These are phyloP conservation scores for Tetrapedia diversipes DNA, from an alignment of 2,888 invertebrate species.

Conservation along the genomic window DNA sequence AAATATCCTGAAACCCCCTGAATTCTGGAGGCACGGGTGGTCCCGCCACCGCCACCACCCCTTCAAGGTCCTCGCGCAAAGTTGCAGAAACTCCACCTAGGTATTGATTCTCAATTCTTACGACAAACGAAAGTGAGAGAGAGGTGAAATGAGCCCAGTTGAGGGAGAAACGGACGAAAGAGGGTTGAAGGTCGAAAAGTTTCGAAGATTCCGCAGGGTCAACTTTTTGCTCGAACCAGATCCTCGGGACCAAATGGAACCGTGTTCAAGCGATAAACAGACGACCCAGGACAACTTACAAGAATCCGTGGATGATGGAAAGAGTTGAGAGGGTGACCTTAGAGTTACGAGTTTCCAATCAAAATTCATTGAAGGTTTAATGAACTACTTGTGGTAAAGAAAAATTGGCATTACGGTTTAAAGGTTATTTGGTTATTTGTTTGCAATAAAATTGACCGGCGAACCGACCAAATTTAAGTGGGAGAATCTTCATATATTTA, in stretches of 20 bases:
- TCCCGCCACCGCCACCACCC: conserved; percentile 57
- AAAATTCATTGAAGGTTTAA: too few species aligned
- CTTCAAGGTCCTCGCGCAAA: conserved; percentile 67
- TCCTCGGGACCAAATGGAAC: neutral
- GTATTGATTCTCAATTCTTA: conserved; percentile 81
- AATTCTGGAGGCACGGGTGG: conserved; percentile 75
- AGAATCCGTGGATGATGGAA: neutral
- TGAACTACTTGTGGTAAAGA: too few species aligned
- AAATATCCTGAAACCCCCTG: conserved; percentile 80
- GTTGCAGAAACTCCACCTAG: conserved; percentile 78
- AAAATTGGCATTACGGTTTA: too few species aligned
- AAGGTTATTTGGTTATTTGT: too few species aligned
- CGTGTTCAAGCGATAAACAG: neutral
- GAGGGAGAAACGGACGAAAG: conserved; percentile 4
- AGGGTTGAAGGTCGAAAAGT: conserved; percentile 24
- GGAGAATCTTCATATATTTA: too few species aligned
- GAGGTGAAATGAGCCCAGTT: conserved; percentile 13
- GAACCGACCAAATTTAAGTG: too few species aligned
- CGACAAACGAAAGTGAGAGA: conserved; percentile 54
- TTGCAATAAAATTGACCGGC: too few species aligned
- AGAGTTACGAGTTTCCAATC: too few species aligned
- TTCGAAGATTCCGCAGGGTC: conserved; percentile 39
- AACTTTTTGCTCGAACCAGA: conserved; percentile 8
- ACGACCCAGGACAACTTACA: neutral
- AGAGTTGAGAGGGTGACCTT: too few species aligned